Evolutionary conservation across 2,113 vertebrate species (phyloP).

Genomic region (Silurus asotus): DNA sequence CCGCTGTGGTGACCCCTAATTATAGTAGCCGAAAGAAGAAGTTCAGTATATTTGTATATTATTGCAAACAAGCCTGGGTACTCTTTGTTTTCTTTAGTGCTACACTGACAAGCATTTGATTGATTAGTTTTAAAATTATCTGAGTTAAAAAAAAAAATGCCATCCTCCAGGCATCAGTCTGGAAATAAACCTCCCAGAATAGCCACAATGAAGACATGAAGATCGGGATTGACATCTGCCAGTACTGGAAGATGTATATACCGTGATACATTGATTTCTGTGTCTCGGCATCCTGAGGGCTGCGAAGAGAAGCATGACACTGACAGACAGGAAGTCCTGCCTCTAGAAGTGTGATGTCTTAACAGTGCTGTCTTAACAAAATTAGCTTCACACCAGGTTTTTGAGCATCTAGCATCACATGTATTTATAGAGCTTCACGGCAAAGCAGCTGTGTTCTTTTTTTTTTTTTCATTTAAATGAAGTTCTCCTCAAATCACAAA

Average conservation of each 20-base stretch:
- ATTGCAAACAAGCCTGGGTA: neutral
- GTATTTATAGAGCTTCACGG: constrained; percentile 11
- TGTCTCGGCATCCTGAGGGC: neutral
- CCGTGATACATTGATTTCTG: constrained; percentile 1
- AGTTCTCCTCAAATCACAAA: neutral
- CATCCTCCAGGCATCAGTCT: neutral
- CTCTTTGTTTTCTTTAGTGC: neutral
- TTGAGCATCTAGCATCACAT: constrained; percentile 15
- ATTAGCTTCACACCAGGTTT: constrained; percentile 6
- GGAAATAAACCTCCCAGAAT: constrained; percentile 4
- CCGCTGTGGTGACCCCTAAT: no score
- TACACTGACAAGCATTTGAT: constrained; percentile 1
- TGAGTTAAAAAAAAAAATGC: neutral
- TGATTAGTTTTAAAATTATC: neutral
- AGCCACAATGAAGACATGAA: neutral
- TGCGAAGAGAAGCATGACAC: neutral
- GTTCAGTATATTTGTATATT: neutral
- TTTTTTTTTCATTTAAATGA: constrained; percentile 3
- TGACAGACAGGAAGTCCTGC: constrained; percentile 17
- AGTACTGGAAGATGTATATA: neutral
- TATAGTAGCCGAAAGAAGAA: neutral
- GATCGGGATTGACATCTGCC: neutral
- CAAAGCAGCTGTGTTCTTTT: neutral
- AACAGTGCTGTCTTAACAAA: constrained; percentile 4
- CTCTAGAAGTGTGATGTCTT: constrained; percentile 3